phyloP scores from a whole-genome alignment of 2,113 vertebrate species.

The Nothoprocta pentlandii region DNA sequence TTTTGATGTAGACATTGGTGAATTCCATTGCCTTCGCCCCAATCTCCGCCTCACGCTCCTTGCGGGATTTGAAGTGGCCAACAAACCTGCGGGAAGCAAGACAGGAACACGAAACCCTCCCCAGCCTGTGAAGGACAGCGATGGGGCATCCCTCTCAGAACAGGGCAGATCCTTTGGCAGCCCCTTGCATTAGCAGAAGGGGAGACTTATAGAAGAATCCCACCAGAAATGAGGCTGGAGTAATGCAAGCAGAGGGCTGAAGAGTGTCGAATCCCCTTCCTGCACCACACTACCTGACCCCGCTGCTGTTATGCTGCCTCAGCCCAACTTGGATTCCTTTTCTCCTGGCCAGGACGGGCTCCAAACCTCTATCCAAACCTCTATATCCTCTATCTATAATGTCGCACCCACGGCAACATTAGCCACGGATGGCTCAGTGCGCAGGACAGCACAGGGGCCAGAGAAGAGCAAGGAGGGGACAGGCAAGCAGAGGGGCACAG shows the following conservation, averaged over 20 bases:
- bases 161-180: not conserved
- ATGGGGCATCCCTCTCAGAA: not conserved
- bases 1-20: conserved; percentile 97
- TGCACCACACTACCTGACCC: not conserved
- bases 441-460: rapidly evolving
- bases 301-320: not conserved
- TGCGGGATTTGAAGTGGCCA: conserved; percentile 96
- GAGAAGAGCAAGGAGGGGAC: not conserved
- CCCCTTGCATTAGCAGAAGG: rapidly evolving
- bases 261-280: conserved; percentile 9
- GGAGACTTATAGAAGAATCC: not conserved
- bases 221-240: not conserved
- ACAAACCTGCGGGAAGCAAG: conserved; percentile 85
- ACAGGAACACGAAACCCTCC: not conserved
- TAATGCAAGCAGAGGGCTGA: not conserved
- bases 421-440: not conserved
- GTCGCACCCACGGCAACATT: not conserved
- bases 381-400: not conserved
- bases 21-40: conserved; percentile 88
- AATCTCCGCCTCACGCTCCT: conserved; percentile 90
- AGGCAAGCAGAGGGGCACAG: not conserved
- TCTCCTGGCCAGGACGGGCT: not conserved
- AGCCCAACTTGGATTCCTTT: not conserved
- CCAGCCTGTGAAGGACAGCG: rapidly evolving
- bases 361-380: conserved; percentile 33